A percentile compares a stretch with the other conserved stretches of the same genome.
Conservation (phyloP, 2,113 vertebrate species). For the Brachypteracias leptosomus region DNA sequence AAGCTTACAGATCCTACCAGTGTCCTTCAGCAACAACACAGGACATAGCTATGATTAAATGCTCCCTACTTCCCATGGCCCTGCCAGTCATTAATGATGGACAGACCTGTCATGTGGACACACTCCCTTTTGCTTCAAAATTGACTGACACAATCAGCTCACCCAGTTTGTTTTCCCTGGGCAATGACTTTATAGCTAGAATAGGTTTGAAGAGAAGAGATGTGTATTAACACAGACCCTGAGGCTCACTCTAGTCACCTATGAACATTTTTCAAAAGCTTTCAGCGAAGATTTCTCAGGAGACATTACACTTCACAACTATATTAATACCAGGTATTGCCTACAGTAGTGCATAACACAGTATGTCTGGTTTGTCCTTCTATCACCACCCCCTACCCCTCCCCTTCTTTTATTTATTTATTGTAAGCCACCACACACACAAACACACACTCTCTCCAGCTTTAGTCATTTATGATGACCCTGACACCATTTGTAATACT, state of each 20-base stretch:
- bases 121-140: background rate
- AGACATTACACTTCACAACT: background rate
- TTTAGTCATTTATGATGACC: background rate
- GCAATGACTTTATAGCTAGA: background rate
- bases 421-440: background rate
- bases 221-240: background rate
- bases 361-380: background rate
- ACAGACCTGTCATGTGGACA: accelerated
- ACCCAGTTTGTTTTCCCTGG: background rate
- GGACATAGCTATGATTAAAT: background rate
- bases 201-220: background rate
- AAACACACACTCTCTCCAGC: background rate
- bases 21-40: background rate
- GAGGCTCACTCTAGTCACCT: background rate
- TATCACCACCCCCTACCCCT: too few species aligned
- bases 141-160: background rate
- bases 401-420: background rate
- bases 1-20: background rate
- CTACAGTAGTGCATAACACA: background rate
- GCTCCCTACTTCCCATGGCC: background rate
- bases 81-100: accelerated
- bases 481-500: background rate
- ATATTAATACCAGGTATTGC: background rate
- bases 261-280: background rate
- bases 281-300: background rate